These are phyloP conservation scores for Platysternon megacephalum DNA, from an alignment of 2,113 vertebrate genomes.

Conservation along the genomic window DNA sequence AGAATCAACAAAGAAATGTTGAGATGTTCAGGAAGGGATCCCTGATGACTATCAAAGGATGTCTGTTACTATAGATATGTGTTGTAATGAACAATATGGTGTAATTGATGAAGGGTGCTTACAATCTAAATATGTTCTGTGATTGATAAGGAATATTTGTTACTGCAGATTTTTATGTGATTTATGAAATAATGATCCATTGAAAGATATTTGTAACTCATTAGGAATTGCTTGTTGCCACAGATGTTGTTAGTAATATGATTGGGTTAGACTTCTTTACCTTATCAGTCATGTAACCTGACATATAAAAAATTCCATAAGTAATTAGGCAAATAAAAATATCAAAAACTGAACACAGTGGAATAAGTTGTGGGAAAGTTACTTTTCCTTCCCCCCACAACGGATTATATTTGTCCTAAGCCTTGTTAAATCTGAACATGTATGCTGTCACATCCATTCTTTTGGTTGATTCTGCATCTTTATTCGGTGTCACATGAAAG, in stretches of 20 bases:
- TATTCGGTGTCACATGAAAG: not conserved
- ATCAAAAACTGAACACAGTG: not conserved
- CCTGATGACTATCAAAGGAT: not conserved
- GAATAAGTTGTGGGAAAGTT: not conserved
- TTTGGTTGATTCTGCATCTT: not conserved
- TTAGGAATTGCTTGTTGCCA: not conserved
- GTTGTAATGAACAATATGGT: not conserved
- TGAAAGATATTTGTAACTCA: not conserved
- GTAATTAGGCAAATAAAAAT: not conserved
- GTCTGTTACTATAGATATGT: not conserved
- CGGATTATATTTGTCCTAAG: not conserved
- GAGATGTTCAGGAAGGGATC: not conserved
- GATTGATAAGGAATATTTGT: not conserved
- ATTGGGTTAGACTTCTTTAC: not conserved
- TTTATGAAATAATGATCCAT: not conserved
- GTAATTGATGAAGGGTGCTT: not conserved
- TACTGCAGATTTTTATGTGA: not conserved
- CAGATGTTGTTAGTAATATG: not conserved
- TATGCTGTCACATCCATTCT: not conserved
- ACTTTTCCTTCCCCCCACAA: not conserved
- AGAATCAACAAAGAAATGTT: not conserved
- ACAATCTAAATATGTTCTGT: not conserved
- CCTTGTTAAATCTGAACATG: not conserved
- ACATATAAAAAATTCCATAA: not conserved
- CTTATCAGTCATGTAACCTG: not conserved